A percentile compares a stretch with the other conserved stretches of the same genome.
phyloP scores from a whole-genome alignment of 2,113 vertebrate genomes.

The Ciconia stormi region DNA sequence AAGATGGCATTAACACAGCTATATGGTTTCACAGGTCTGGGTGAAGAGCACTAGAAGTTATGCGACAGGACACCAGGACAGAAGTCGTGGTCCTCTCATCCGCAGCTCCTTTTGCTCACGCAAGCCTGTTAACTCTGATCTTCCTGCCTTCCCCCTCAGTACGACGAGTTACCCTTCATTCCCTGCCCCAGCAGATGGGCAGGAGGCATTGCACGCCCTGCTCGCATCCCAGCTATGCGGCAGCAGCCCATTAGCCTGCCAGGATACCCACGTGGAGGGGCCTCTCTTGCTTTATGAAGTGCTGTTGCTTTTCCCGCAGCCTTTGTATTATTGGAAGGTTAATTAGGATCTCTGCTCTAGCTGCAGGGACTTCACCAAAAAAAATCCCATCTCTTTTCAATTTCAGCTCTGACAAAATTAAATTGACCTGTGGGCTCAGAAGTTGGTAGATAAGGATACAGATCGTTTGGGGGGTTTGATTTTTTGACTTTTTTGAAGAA shows the following conservation, averaged over 20 bases:
- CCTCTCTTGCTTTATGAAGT: not conserved
- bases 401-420: not conserved
- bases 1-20: not conserved
- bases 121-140: not conserved
- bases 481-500: not conserved
- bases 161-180: not conserved
- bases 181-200: not conserved
- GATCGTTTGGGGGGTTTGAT: not conserved
- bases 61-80: not conserved
- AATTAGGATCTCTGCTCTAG: not conserved
- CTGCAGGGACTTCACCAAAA: not conserved
- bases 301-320: not conserved
- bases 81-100: not conserved
- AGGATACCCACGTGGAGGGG: not conserved
- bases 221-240: accelerated
- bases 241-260: not conserved
- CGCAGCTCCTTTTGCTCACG: not conserved
- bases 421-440: not conserved
- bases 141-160: not conserved
- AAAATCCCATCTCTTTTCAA: not conserved
- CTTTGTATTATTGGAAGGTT: slow-evolving; percentile 1
- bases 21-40: not conserved
- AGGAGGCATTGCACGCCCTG: accelerated
- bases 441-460: not conserved
- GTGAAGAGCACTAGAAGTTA: not conserved